These are phyloP conservation scores for Linurgus olivaceus DNA, from an alignment of 2,797 vertebrate genomes.

Conservation along the genomic window DNA sequence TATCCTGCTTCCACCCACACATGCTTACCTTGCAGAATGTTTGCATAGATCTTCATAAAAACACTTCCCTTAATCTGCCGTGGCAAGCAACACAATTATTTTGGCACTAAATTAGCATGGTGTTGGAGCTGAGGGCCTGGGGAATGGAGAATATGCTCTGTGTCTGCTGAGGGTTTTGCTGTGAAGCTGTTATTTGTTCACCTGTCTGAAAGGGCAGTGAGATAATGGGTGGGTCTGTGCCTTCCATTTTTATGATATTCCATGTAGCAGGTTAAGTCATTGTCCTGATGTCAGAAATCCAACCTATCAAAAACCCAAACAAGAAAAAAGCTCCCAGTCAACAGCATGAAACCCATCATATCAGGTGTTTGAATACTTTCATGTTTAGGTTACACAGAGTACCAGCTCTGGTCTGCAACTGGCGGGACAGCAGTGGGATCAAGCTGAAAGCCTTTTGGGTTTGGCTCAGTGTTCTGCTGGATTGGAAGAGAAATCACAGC, in stretches of 20 bases:
- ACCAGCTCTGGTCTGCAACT: background rate
- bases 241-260: background rate
- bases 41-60: slow-evolving; percentile 41
- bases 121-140: background rate
- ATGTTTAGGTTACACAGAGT: background rate
- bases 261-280: background rate
- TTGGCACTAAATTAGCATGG: background rate
- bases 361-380: background rate
- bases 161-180: background rate
- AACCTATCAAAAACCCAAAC: background rate
- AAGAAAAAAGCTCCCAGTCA: background rate
- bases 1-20: background rate
- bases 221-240: background rate
- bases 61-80: slow-evolving; percentile 13
- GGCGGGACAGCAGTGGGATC: background rate
- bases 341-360: background rate
- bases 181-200: background rate
- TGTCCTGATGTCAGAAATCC: background rate
- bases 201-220: background rate
- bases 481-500: background rate
- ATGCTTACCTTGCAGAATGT: slow-evolving; percentile 50
- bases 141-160: background rate
- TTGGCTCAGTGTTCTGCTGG: background rate
- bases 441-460: background rate
- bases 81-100: slow-evolving; percentile 34